Base-by-base conservation (phyloP, 2,113 vertebrate genomes). In the Axis porcinus region DNA sequence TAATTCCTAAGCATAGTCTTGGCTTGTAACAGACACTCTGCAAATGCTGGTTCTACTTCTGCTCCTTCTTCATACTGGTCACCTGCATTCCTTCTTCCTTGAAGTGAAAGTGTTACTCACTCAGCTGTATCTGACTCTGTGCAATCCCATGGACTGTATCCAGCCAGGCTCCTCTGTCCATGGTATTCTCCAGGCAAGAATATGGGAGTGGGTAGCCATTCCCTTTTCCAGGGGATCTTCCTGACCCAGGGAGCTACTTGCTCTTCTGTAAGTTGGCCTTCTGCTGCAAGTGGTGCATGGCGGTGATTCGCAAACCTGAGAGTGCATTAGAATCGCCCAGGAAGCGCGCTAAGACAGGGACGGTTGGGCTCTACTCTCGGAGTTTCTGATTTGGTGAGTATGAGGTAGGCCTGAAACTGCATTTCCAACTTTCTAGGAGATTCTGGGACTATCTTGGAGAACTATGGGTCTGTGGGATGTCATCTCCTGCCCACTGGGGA, bases 341-440 rank as follows among this genome's bases (percentile, higher is more conserved):
- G 67, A 5, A 13, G 54, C 0, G 1, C 36, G 13, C 43, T 45
- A 45, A 83, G 84, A 45, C 16, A 64, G 52, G 36, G 50, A 11
- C 7, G 25, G 13, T 3, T 84, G 40, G 21, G 27, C 16, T 78
- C 60, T 3, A 43, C 15, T 5, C 25, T 58, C 14, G 7, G 28
- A 33, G 16, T 43, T 83, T 67, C 62, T 19, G 23, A 74, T 62
- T 52, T 79, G 54, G 15, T 9, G 45, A 52, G 7, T 40, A 14
- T 33, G 23, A 58, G 15, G 15, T n/a, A 58, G 54, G 10, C 40
- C 36, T 6, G 4, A 55, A 47, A 67, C 7, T 74, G 50, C 50
- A 62, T 83, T 67, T 94, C 45, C 70, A 50, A 52, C 17, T 89
- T 95, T 36, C 36, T 60, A 43, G 79, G 57, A 92, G 70, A 67